phyloP scores from a whole-genome alignment of 92 coral and sea anemone genomes.

The Umimayanthus chanpuru region DNA sequence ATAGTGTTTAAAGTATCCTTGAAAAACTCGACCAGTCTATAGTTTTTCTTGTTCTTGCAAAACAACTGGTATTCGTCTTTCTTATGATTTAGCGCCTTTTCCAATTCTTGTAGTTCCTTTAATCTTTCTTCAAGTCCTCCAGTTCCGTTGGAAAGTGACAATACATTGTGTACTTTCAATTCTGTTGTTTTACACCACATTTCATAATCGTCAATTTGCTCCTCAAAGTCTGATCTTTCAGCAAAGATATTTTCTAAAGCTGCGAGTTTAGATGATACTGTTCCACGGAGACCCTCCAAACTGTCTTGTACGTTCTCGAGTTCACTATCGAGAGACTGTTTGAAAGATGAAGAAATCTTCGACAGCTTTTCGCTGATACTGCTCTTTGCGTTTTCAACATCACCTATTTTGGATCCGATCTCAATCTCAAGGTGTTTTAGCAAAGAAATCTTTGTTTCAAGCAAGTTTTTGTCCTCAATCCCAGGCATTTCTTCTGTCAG shows the following conservation, averaged over 20 bases:
- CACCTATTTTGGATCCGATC: slow-evolving; percentile 35
- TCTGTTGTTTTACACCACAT: slow-evolving; percentile 54
- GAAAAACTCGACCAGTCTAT: slow-evolving; percentile 22
- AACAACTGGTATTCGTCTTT: slow-evolving; percentile 49
- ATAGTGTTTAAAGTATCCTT: slow-evolving; percentile 47
- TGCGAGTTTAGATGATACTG: slow-evolving; percentile 42
- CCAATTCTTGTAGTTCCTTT: slow-evolving; percentile 48
- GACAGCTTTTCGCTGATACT: slow-evolving; percentile 52
- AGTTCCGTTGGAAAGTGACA: not conserved
- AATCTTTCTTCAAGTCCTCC: slow-evolving; percentile 40
- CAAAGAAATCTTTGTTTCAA: slow-evolving; percentile 53
- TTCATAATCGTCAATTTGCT: slow-evolving; percentile 49
- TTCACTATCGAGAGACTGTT: slow-evolving; percentile 63
- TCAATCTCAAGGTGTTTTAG: slow-evolving; percentile 49
- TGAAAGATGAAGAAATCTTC: slow-evolving; percentile 50
- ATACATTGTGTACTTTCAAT: slow-evolving; percentile 9
- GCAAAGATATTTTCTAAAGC: slow-evolving; percentile 46
- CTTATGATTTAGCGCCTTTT: slow-evolving; percentile 38
- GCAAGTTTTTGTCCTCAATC: slow-evolving; percentile 41
- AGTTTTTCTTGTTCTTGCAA: slow-evolving; percentile 20
- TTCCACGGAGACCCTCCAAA: slow-evolving; percentile 51
- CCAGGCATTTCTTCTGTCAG: slow-evolving; percentile 38
- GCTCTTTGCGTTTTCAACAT: slow-evolving; percentile 51
- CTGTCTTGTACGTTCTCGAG: slow-evolving; percentile 58
- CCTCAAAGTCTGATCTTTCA: slow-evolving; percentile 52